Base-by-base conservation (phyloP, 2,113 vertebrate species). In the Trinectes maculatus region DNA sequence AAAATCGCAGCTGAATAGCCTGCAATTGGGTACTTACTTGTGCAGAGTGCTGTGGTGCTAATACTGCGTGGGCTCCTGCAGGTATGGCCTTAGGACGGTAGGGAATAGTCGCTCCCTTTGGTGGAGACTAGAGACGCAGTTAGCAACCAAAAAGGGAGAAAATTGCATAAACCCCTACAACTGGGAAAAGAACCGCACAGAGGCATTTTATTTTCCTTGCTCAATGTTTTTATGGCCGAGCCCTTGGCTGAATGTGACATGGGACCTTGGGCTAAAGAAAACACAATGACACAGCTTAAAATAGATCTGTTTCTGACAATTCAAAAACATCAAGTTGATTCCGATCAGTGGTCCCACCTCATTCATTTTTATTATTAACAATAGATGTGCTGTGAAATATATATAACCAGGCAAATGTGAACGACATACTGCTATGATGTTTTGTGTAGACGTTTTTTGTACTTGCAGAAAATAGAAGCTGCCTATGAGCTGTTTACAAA, bases 61-160 rank as follows among this genome's bases (percentile, higher is more conserved):
- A 86, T 86, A 96, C 89, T 87, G 94, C 89, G 85, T 96, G 95
- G 77, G 93, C 93, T 91, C 93, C 94, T 86, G 89, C 91, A 80
- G 93, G 82, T 65, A 95, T 88, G 77, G 90, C 88, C 91, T 96
- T 96, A 79, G 95, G 95, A 66, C 95, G 94, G 82, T 96, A 96
- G 67, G 95, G 95, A 84, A 96, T 96, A 59, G 95, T 96, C 56
- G 95, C 95, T 91, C 95, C 95, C 92, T 96, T 96, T 54, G 95
- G 95, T 74, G 95, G 95, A 84, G 95, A 96, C 95, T 96, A 78
- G 58, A 90, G 61, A 89, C 48, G 84, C 83, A 78, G 62, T 36
- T 5, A 62, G 40, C 78, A 77, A 67, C 28, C 31, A 85, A 67
- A 72, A 47, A 66, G 16, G 40, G n/a, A 59, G 25, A 71, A 55